phyloP scores from a whole-genome alignment of 2,797 vertebrate species.

The Coregonus suidteri region DNA sequence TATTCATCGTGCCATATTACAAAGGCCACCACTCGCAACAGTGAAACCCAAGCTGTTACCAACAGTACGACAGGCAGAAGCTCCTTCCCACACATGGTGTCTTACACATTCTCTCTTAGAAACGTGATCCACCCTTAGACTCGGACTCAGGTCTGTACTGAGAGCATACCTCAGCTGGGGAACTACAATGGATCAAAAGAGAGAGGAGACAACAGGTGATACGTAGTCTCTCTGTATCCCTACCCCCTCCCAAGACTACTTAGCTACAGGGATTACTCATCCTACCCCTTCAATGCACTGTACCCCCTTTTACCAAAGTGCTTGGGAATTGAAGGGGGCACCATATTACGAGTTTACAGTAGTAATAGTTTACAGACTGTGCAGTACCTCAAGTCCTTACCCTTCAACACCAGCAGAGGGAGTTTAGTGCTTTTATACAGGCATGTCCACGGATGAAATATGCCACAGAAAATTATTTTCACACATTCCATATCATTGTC shows the following conservation, averaged over 20 bases:
- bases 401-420: slow-evolving; percentile 20
- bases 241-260: too few species aligned
- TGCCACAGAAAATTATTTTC: background rate
- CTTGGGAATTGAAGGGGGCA: background rate
- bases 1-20: background rate
- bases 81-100: background rate
- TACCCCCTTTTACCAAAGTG: background rate
- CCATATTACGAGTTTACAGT: background rate
- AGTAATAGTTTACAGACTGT: background rate
- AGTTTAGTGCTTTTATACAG: slow-evolving; percentile 9
- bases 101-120: background rate
- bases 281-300: too few species aligned
- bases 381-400: background rate
- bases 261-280: too few species aligned
- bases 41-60: background rate
- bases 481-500: background rate
- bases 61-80: background rate
- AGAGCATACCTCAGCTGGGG: background rate
- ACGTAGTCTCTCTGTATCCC: too few species aligned
- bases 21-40: background rate
- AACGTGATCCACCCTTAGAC: background rate
- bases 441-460: background rate
- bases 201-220: background rate
- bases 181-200: background rate
- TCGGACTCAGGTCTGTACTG: background rate